Conservation (phyloP, 1,140 invertebrate genomes). For the Drosophila elegans region DNA sequence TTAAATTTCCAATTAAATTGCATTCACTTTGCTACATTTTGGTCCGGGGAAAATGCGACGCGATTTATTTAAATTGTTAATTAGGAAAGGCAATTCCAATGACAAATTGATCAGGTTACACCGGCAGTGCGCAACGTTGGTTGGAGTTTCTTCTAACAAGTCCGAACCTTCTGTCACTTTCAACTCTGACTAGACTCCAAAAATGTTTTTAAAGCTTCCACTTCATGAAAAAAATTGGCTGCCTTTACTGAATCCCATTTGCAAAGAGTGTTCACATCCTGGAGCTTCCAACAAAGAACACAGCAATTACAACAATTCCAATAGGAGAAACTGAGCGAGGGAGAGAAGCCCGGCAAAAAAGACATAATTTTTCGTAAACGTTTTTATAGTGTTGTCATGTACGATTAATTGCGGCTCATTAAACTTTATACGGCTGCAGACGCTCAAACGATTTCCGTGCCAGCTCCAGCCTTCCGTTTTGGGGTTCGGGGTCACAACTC, state of each 20-base stretch:
- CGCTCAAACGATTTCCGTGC: slow-evolving; percentile 63
- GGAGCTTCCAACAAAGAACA: slow-evolving; percentile 35
- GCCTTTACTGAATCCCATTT: slow-evolving; percentile 3
- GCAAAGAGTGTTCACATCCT: slow-evolving; percentile 14
- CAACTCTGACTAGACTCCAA: neutral
- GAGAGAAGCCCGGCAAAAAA: slow-evolving; percentile 23
- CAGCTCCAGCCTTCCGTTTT: slow-evolving; percentile 5
- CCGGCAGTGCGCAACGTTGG: neutral
- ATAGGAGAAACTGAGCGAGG: neutral
- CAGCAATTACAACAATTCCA: slow-evolving; percentile 50
- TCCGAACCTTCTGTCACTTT: no score
- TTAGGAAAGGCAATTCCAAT: slow-evolving; percentile 78
- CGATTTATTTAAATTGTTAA: slow-evolving; percentile 84
- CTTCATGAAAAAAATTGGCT: slow-evolving; percentile 2
- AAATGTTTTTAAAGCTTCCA: slow-evolving; percentile 17
- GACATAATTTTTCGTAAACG: slow-evolving; percentile 77
- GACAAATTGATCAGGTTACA: slow-evolving; percentile 53
- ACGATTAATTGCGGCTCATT: slow-evolving; percentile 81
- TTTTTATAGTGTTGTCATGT: slow-evolving; percentile 82
- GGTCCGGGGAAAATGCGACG: slow-evolving; percentile 60
- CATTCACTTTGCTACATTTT: slow-evolving; percentile 75
- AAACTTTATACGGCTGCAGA: slow-evolving; percentile 74
- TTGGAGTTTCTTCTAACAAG: slow-evolving; percentile 1
- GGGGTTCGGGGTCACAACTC: slow-evolving; percentile 16
- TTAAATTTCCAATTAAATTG: slow-evolving; percentile 84